Evolutionary conservation across 2,113 vertebrate species (phyloP).

Genomic region (Mormyrus iriodes): DNA sequence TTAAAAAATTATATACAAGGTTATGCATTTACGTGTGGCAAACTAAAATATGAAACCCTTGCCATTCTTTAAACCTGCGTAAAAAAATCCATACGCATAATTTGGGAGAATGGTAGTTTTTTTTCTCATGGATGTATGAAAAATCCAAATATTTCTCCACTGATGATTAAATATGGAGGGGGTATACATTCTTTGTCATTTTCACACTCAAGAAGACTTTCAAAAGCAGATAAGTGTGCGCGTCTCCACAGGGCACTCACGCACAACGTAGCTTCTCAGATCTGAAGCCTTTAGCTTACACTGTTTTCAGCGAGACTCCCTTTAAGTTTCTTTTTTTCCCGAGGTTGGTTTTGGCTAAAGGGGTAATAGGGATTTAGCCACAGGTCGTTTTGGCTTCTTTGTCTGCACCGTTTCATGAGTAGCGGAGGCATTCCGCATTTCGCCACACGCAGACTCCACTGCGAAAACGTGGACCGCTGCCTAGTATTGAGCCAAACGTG

Average conservation of each 20-base stretch:
- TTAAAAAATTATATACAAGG: background rate
- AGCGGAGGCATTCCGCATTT: background rate
- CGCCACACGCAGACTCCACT: background rate
- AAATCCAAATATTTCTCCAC: background rate
- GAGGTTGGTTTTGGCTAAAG: background rate
- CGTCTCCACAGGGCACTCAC: background rate
- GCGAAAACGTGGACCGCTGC: background rate
- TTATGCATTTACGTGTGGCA: background rate
- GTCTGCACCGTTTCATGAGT: background rate
- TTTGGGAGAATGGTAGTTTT: background rate
- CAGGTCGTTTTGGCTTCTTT: background rate
- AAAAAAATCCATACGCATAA: background rate
- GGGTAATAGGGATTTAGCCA: background rate
- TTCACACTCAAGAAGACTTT: background rate
- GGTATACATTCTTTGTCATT: background rate
- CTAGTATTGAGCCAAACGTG: constrained; percentile 7
- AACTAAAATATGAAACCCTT: background rate
- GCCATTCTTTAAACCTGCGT: background rate
- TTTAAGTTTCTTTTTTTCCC: background rate
- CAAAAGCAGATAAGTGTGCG: background rate
- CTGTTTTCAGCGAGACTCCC: background rate
- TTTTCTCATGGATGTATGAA: background rate
- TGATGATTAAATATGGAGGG: background rate
- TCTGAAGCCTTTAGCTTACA: background rate
- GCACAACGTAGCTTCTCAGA: background rate